phyloP scores from a whole-genome alignment of 2,797 vertebrate species.

The Hirundo rustica region DNA sequence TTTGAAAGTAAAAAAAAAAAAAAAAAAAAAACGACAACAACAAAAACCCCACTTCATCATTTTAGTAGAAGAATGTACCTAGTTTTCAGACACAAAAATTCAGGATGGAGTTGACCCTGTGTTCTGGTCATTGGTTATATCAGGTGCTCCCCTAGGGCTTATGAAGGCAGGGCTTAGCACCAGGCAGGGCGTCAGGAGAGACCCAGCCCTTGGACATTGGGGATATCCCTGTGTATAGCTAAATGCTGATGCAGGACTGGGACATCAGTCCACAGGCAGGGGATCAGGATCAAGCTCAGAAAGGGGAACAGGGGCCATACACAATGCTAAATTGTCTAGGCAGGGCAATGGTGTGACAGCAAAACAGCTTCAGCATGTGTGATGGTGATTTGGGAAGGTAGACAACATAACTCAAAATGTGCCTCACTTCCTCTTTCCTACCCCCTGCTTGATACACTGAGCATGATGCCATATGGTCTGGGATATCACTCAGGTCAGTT shows the following conservation, averaged over 20 bases:
- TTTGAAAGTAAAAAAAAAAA: neutral
- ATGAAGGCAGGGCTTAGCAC: neutral
- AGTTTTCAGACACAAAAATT: neutral
- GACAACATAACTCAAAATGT: rapidly evolving
- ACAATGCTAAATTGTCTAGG: neutral
- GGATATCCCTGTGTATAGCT: rapidly evolving
- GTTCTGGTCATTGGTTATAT: neutral
- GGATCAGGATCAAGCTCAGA: neutral
- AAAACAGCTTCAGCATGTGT: neutral
- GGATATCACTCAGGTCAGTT: neutral
- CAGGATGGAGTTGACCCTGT: neutral
- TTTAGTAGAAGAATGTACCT: neutral
- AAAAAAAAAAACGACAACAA: no score
- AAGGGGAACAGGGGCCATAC: neutral
- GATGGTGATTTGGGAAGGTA: neutral
- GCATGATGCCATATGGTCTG: neutral
- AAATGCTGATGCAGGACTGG: neutral
- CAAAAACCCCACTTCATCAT: neutral
- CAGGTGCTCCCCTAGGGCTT: rapidly evolving
- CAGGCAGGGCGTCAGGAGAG: rapidly evolving
- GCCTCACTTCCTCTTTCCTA: neutral
- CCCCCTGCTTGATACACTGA: no score
- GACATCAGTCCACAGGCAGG: rapidly evolving
- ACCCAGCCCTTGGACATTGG: rapidly evolving
- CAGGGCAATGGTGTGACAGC: neutral